phyloP scores from a whole-genome alignment of 2,797 vertebrate species.

The Acrocephalus scirpaceus region DNA sequence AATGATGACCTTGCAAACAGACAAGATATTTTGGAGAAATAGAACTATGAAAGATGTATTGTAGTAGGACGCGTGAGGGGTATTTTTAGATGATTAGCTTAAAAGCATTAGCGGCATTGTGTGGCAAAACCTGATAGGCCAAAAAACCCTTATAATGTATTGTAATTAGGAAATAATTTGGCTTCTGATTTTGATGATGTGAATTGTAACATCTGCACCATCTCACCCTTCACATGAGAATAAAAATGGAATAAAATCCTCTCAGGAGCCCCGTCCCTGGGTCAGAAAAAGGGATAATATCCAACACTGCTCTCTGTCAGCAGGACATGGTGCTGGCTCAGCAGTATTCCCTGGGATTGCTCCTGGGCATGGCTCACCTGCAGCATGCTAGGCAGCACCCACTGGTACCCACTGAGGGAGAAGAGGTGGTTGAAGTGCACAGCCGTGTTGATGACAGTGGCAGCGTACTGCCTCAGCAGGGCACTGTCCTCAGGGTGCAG shows the following conservation, averaged over 20 bases:
- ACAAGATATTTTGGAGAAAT: not conserved
- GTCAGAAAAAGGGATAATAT: not conserved
- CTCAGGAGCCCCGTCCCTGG: not conserved
- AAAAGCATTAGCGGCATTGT: not conserved
- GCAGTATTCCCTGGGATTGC: accelerated
- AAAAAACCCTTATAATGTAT: not conserved
- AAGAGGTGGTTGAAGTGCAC: slow-evolving; percentile 99
- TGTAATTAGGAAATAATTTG: not conserved
- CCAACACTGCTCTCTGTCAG: not conserved
- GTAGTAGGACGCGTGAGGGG: not conserved
- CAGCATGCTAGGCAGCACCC: slow-evolving; percentile 98
- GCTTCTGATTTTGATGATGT: not conserved
- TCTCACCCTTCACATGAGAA: not conserved
- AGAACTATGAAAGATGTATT: not conserved
- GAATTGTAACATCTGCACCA: not conserved
- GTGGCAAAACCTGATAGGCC: not conserved
- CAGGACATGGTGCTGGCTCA: not conserved
- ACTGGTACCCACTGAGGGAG: slow-evolving; percentile 98
- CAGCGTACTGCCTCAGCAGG: slow-evolving; percentile 93
- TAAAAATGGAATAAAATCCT: not conserved
- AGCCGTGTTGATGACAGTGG: slow-evolving; percentile 96
- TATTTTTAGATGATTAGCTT: not conserved
- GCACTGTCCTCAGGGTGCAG: slow-evolving; percentile 97
- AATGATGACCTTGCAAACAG: not conserved
- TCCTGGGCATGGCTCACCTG: not conserved